Conservation (phyloP, 2,113 vertebrate species). For the Tupaia chinensis region DNA sequence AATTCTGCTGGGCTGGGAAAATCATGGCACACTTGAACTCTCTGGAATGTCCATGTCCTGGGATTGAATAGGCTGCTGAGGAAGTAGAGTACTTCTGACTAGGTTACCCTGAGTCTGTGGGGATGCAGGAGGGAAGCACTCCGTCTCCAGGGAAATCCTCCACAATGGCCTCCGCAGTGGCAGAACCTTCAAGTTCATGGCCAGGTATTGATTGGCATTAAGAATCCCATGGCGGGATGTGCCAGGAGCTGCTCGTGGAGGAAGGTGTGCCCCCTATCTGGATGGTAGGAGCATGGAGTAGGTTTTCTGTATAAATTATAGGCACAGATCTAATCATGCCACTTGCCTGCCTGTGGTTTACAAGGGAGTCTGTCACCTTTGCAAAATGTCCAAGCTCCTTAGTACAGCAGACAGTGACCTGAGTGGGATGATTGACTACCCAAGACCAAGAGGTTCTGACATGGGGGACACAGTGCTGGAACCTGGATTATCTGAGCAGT, state of each 20-base stretch:
- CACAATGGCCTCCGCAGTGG: rapidly evolving
- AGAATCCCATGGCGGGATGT: background rate
- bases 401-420: background rate
- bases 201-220: background rate
- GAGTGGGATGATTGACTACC: background rate
- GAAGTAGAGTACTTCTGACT: background rate
- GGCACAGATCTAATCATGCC: background rate
- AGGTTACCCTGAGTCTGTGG: background rate
- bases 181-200: background rate
- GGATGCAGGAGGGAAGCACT: background rate
- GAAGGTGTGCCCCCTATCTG: rapidly evolving
- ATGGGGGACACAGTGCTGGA: background rate
- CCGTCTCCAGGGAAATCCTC: background rate
- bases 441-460: background rate
- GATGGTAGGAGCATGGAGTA: background rate
- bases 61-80: background rate
- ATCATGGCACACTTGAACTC: background rate
- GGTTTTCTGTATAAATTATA: background rate
- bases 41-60: conserved; percentile 14
- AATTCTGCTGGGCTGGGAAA: background rate
- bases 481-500: background rate
- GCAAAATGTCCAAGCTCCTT: background rate
- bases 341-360: background rate
- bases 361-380: background rate
- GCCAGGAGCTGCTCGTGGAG: background rate